Evolutionary conservation across 1,140 invertebrate species (phyloP), one percentile per base, ranked within the genome.

Genomic region (Centruroides vittatus): DNA sequence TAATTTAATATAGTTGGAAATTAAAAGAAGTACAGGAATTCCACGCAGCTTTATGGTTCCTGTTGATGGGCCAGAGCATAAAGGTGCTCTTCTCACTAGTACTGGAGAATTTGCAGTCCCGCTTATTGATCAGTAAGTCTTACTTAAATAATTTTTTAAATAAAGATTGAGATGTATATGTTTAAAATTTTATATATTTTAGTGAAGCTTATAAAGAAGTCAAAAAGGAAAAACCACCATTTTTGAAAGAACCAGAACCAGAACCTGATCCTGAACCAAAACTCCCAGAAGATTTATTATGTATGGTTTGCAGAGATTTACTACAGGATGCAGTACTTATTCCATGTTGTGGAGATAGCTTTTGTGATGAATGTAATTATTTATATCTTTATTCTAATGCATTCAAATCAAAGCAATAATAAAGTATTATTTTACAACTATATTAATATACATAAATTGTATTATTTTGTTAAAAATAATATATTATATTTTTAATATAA

Each of bases 331-430:
- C 94, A 58, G 92, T 98, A 11, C 86, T 97, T 80, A 93, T 94
- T 72, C 90, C 91, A 3, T 98, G 95, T 71, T 99, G 94, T 75
- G 93, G 92, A 13, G 92, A 92, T 73, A 95, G 92, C 35, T 98
- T 94, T 76, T 99, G 95, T 78, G 94, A 98, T 78, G 93, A 98
- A 76, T 98, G 94, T 90, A 82, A 82, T 84, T 57, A 47, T 65
- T 57, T 23, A 7, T 23, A 9, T 49, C 11, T 56, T 41, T 48
- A 51, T 35, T 9, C 46, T 9, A 36, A 58, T 65, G 3, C 8
- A 55, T 23, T 47, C n/a, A 36, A 55, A 59, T 57, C 23, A 51
- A 53, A 48, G 49, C 53, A 59, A n/a, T 47, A 60, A 23, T 3
- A 34, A 36, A 23, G 23, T n/a, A 47, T 41, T 47, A 56, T 10